Evolutionary conservation across 2,113 vertebrate genomes (phyloP).

Genomic region (Xiphophorus couchianus): DNA sequence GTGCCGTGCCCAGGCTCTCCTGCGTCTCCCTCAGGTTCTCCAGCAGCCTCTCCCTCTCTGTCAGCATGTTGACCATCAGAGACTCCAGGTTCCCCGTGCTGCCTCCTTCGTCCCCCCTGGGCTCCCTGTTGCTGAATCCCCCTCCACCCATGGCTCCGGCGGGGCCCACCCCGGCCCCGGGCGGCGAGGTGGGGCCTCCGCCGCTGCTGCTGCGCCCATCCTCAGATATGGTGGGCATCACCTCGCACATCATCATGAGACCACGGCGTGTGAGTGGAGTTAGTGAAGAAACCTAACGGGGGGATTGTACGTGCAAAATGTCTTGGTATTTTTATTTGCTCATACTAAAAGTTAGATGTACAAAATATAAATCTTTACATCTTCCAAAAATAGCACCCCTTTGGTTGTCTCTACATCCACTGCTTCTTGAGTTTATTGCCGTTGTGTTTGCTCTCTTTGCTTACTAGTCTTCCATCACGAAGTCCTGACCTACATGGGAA

Average conservation of each 20-base stretch:
- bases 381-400: conserved; percentile 65
- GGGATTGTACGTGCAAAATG: conserved; percentile 60
- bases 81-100: conserved; percentile 94
- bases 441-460: conserved; percentile 22
- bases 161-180: conserved; percentile 55
- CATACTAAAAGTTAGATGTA: conserved; percentile 51
- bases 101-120: conserved; percentile 85
- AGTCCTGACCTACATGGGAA: conserved; percentile 34
- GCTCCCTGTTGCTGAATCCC: conserved; percentile 68
- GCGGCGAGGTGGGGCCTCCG: conserved; percentile 83
- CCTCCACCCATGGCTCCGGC: conserved; percentile 74
- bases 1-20: conserved; percentile 90
- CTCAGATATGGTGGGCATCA: conserved; percentile 97
- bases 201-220: conserved; percentile 85
- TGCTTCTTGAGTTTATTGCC: conserved; percentile 54
- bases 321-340: conserved; percentile 26
- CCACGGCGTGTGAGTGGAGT: conserved; percentile 44
- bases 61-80: conserved; percentile 97
- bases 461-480: conserved; percentile 35
- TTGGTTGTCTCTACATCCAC: conserved; percentile 47
- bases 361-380: conserved; percentile 71
- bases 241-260: conserved; percentile 96
- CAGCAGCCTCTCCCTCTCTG: conserved; percentile 91
- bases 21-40: conserved; percentile 94
- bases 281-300: conserved; percentile 26